A percentile compares a stretch with the other conserved stretches of the same genome.
Evolutionary conservation across 2,797 vertebrate genomes (phyloP).

Genomic region (Trichosurus vulpecula): DNA sequence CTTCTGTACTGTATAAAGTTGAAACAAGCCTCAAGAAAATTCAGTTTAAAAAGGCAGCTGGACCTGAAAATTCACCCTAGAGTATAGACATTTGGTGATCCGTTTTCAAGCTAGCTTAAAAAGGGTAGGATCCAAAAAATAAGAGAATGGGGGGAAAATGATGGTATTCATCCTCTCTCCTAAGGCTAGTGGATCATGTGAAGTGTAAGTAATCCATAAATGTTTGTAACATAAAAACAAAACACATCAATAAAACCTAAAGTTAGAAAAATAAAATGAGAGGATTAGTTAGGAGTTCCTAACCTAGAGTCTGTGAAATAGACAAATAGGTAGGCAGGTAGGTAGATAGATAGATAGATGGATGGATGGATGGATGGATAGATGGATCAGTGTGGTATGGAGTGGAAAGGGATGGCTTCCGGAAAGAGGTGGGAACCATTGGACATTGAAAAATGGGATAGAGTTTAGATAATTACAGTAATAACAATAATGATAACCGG

Average conservation of each 20-base stretch:
- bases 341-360: no score
- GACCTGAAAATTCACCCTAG: background rate
- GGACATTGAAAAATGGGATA: background rate
- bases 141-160: background rate
- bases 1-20: background rate
- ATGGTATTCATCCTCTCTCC: background rate
- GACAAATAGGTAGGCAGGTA: no score
- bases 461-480: background rate
- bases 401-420: background rate
- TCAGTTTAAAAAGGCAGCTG: background rate
- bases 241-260: background rate
- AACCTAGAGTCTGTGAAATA: background rate
- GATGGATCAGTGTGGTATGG: background rate
- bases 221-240: background rate
- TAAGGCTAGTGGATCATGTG: background rate
- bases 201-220: background rate
- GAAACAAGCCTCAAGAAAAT: background rate
- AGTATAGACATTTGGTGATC: background rate
- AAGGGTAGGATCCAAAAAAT: background rate
- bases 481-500: background rate
- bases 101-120: background rate
- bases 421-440: background rate
- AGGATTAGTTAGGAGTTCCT: background rate
- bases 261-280: background rate
- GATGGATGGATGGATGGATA: no score